Evolutionary conservation across 2,113 vertebrate species (phyloP).

Genomic region (Neopipo cinnamomea): DNA sequence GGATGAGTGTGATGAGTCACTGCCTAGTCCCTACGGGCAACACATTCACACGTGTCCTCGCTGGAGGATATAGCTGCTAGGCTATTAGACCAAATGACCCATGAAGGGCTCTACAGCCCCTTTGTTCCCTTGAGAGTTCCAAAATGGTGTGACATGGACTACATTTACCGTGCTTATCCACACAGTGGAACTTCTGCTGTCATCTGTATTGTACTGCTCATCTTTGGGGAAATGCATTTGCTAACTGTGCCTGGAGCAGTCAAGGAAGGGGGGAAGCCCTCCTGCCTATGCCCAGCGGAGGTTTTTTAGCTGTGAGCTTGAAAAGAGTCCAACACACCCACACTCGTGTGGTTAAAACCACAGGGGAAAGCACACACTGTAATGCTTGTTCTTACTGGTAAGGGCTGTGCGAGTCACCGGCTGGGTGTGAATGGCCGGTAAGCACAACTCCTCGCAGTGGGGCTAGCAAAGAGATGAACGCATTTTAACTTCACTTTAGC

Average conservation of each 20-base stretch:
- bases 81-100: background rate
- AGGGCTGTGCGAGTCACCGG: background rate
- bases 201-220: background rate
- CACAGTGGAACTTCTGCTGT: background rate
- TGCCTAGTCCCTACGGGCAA: background rate
- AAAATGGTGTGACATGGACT: accelerated
- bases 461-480: background rate
- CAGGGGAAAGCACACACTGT: background rate
- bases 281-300: background rate
- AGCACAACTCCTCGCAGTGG: background rate
- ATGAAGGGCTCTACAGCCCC: background rate
- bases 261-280: background rate
- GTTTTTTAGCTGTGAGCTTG: conserved; percentile 23
- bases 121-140: background rate
- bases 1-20: background rate
- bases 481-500: background rate
- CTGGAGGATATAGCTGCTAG: background rate
- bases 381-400: background rate
- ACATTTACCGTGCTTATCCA: background rate
- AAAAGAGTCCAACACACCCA: background rate
- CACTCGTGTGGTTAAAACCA: background rate
- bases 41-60: background rate
- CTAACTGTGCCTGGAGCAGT: background rate
- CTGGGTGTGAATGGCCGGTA: background rate
- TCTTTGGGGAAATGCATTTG: background rate